These are phyloP conservation scores for Triplophysa rosa DNA, from an alignment of 2,113 vertebrate species.

Conservation along the genomic window DNA sequence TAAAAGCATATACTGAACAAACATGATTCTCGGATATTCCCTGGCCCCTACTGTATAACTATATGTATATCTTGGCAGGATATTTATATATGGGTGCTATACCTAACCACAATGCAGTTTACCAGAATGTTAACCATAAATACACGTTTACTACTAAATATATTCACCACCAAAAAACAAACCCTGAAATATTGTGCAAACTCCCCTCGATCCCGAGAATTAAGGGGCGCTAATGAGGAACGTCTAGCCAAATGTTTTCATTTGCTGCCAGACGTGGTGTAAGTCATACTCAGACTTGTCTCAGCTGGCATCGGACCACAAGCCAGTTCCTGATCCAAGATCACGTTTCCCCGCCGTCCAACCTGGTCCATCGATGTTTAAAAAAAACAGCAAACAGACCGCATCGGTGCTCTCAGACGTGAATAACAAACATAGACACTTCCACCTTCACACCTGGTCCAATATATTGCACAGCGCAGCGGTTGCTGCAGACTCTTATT, in stretches of 20 bases:
- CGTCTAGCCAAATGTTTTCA: slow-evolving; percentile 47
- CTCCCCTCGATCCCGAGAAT: slow-evolving; percentile 32
- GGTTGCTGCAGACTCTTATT: slow-evolving; percentile 58
- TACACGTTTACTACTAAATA: background rate
- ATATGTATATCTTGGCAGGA: no score
- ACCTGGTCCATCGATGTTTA: slow-evolving; percentile 10
- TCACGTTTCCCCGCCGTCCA: slow-evolving; percentile 25
- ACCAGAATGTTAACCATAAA: no score
- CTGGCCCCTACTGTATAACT: no score
- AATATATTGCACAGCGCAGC: slow-evolving; percentile 49
- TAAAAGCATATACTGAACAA: no score
- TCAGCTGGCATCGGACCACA: slow-evolving; percentile 50
- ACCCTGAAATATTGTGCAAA: background rate
- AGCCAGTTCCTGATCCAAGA: slow-evolving; percentile 41
- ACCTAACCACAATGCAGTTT: no score
- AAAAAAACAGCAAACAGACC: slow-evolving; percentile 5
- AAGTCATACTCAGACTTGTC: slow-evolving; percentile 51
- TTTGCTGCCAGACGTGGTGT: slow-evolving; percentile 44
- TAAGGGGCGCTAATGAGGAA: slow-evolving; percentile 38
- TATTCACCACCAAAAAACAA: background rate
- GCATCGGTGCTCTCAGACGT: slow-evolving; percentile 4
- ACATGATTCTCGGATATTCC: no score
- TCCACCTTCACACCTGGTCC: slow-evolving; percentile 52
- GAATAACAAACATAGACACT: slow-evolving; percentile 39
- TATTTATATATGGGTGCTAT: no score